Conservation (phyloP, 2,113 vertebrate genomes). For the Burhinus oedicnemus region DNA sequence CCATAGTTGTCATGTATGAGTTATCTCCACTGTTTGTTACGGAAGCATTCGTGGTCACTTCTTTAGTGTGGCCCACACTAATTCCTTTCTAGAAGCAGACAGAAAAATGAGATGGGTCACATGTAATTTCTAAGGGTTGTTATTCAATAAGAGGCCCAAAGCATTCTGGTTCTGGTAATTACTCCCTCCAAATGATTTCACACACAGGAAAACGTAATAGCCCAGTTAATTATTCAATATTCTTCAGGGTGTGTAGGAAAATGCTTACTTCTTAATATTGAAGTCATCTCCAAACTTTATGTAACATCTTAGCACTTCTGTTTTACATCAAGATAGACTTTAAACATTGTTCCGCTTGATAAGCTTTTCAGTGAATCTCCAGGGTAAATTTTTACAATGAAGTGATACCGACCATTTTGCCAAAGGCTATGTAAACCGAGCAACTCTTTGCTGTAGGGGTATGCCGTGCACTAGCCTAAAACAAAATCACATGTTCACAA, state of each 20-base stretch:
- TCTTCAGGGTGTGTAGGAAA: neutral
- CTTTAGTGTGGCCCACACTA: conserved; percentile 54
- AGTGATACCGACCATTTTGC: neutral
- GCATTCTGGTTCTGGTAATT: neutral
- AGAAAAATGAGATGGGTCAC: neutral
- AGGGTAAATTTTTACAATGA: neutral
- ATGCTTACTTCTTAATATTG: neutral
- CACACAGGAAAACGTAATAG: neutral
- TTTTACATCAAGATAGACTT: neutral
- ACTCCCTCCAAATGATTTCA: neutral
- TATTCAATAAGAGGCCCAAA: neutral
- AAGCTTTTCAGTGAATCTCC: neutral
- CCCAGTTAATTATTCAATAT: neutral
- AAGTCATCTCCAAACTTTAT: neutral
- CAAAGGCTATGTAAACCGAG: neutral
- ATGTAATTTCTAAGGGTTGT: neutral
- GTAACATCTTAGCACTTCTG: neutral
- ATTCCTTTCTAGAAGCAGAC: conserved; percentile 26
- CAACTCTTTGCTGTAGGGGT: neutral
- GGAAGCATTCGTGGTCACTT: conserved; percentile 12
- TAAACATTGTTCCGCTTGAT: neutral
- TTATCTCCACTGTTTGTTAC: conserved; percentile 51
- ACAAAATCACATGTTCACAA: neutral
- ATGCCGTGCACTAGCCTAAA: neutral
- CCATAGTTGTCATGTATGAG: conserved; percentile 59